Percentiles rank a stretch among this genome's conserved stretches.
These are phyloP conservation scores for Drosophila flavopinicola DNA, from an alignment of 2,888 invertebrate species.

Conservation along the genomic window DNA sequence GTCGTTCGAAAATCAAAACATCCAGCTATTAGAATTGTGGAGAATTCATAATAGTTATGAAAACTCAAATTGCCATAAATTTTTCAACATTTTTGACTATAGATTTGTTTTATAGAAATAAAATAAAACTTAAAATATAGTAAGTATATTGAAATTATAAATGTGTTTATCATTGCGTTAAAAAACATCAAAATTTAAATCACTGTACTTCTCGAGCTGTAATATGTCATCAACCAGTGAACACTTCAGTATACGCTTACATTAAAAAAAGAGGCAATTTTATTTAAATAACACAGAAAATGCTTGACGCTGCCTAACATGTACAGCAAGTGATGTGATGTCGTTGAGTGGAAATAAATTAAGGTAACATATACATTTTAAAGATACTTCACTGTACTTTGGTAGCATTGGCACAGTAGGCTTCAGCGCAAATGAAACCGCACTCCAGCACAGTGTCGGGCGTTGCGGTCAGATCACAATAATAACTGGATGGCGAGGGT, in stretches of 20 bases:
- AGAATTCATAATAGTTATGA: not conserved
- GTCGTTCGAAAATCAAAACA: not conserved
- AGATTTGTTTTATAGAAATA: too few relatives aligned
- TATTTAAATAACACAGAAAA: conserved; percentile 76
- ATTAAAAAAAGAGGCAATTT: conserved; percentile 57
- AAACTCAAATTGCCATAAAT: not conserved
- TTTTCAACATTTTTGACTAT: too few relatives aligned
- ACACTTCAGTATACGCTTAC: conserved; percentile 1
- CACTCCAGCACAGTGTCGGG: conserved; percentile 72
- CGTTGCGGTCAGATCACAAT: conserved; percentile 82
- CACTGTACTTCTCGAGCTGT: not conserved
- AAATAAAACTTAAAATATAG: too few relatives aligned
- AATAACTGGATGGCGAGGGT: conserved; percentile 81
- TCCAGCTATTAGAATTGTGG: not conserved
- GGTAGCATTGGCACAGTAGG: conserved; percentile 48
- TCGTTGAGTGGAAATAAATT: conserved; percentile 43
- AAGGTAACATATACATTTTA: conserved; percentile 11
- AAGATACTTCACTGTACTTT: conserved; percentile 40
- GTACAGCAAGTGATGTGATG: conserved; percentile 23
- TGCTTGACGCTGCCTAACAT: conserved; percentile 29
- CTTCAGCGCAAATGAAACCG: conserved; percentile 71
- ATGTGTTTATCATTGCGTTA: too few relatives aligned
- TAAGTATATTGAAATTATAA: too few relatives aligned
- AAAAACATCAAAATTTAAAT: too few relatives aligned
- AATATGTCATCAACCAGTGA: not conserved